phyloP scores from a whole-genome alignment of 2,888 invertebrate genomes.

The Danaus chrysippus region DNA sequence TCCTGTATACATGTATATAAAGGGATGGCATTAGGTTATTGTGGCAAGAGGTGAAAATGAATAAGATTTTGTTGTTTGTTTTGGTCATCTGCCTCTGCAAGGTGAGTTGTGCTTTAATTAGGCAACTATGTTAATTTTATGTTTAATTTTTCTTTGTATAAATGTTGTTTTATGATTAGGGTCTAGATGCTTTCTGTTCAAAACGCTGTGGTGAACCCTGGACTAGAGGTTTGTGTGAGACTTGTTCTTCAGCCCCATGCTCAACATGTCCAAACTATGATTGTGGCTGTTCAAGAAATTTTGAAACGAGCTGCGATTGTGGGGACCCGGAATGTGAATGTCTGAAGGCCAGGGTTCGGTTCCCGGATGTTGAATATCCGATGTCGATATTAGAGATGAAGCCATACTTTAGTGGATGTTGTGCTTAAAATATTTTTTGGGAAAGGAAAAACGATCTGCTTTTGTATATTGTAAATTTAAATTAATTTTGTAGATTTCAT shows the following conservation, averaged over 20 bases:
- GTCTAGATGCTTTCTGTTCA: conserved; percentile 37
- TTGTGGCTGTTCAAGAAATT: conserved; percentile 12
- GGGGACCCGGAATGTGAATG: conserved; percentile 30
- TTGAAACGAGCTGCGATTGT: conserved; percentile 17
- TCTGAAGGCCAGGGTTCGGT: conserved; percentile 42
- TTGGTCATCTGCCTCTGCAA: conserved; percentile 32
- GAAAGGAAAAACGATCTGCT: not conserved
- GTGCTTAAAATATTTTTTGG: not conserved
- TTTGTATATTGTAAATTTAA: too few species aligned
- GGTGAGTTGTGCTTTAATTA: conserved; percentile 28
- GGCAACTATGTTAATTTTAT: not conserved
- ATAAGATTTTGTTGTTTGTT: conserved; percentile 22
- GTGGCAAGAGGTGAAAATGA: conserved; percentile 24
- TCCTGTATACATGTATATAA: not conserved
- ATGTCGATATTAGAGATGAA: conserved; percentile 40
- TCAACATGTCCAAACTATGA: conserved; percentile 28
- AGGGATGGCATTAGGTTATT: not conserved
- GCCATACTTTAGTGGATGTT: conserved; percentile 38
- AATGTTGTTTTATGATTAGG: conserved; percentile 34
- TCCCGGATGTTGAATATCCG: conserved; percentile 59
- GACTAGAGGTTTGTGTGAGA: conserved; percentile 33
- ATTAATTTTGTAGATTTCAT: too few species aligned
- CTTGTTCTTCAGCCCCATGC: conserved; percentile 29
- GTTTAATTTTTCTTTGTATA: not conserved
- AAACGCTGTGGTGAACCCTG: conserved; percentile 26